phyloP scores from a whole-genome alignment of 2,113 vertebrate genomes.

The Lota lota region DNA sequence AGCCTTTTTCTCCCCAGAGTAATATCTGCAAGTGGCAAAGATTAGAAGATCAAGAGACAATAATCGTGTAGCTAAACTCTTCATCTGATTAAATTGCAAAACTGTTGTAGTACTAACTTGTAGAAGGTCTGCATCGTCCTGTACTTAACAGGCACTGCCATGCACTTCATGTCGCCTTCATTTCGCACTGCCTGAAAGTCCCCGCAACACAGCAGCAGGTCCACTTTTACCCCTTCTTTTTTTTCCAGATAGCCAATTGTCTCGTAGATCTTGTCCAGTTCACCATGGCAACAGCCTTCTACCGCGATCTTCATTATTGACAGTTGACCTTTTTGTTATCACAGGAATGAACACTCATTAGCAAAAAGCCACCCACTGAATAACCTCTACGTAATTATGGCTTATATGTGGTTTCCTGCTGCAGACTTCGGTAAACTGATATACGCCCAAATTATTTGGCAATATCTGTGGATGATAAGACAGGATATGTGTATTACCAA shows the following conservation, averaged over 20 bases:
- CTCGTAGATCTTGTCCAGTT: conserved; percentile 94
- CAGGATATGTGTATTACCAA: too few species aligned
- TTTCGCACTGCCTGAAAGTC: conserved; percentile 97
- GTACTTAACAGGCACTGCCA: conserved; percentile 92
- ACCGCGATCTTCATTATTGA: conserved; percentile 88
- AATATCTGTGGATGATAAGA: too few species aligned
- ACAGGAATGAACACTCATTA: too few species aligned
- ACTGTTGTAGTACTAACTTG: conserved; percentile 73
- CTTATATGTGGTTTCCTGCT: too few species aligned
- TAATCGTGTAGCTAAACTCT: background rate
- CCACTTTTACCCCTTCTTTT: conserved; percentile 79
- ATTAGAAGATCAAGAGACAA: background rate
- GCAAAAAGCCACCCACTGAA: too few species aligned
- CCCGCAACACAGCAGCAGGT: conserved; percentile 88
- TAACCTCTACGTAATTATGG: too few species aligned
- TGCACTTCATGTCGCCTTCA: conserved; percentile 91
- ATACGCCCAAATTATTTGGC: too few species aligned
- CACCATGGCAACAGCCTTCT: conserved; percentile 93
- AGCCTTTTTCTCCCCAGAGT: conserved; percentile 93
- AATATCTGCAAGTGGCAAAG: conserved; percentile 77
- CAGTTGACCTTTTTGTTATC: background rate
- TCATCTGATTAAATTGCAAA: background rate
- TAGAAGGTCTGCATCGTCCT: conserved; percentile 94
- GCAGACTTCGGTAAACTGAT: too few species aligned
- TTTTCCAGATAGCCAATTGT: conserved; percentile 83